phyloP scores from a whole-genome alignment of 1,140 invertebrate species.

The Adoxophyes honmai region DNA sequence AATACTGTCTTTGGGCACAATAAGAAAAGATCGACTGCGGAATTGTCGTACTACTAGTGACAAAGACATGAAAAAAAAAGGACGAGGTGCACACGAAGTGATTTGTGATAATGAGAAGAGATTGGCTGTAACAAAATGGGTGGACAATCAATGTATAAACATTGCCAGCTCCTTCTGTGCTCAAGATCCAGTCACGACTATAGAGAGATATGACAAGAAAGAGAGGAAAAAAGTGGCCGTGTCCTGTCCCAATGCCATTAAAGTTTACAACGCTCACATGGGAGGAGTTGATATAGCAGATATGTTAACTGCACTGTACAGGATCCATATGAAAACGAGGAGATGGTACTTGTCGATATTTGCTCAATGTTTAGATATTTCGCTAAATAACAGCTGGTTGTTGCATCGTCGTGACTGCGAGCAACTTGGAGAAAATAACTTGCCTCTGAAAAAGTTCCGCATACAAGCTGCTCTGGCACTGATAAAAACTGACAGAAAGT shows the following conservation, averaged over 20 bases:
- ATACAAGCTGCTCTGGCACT: no score
- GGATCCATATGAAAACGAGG: no score
- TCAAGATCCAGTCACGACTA: neutral
- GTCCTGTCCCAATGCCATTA: no score
- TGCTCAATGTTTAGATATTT: no score
- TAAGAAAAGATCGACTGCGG: conserved; percentile 30
- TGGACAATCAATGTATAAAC: conserved; percentile 19
- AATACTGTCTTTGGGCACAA: conserved; percentile 36
- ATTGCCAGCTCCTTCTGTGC: neutral
- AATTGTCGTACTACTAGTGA: conserved; percentile 24
- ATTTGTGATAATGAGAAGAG: conserved; percentile 28
- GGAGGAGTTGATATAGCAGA: no score
- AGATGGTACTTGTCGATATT: no score
- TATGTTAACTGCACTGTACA: no score
- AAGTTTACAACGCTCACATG: no score
- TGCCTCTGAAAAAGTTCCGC: conserved; percentile 23
- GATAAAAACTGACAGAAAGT: no score
- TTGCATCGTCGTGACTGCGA: neutral
- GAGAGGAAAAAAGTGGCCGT: neutral
- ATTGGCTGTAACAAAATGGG: conserved; percentile 29
- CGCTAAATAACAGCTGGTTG: no score
- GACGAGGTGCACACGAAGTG: conserved; percentile 27
- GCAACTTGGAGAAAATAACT: neutral
- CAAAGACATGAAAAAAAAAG: conserved; percentile 32
- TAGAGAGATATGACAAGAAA: neutral